These are phyloP conservation scores for Tetheella fluctuosa DNA, from an alignment of 2,888 invertebrate species.

Conservation along the genomic window DNA sequence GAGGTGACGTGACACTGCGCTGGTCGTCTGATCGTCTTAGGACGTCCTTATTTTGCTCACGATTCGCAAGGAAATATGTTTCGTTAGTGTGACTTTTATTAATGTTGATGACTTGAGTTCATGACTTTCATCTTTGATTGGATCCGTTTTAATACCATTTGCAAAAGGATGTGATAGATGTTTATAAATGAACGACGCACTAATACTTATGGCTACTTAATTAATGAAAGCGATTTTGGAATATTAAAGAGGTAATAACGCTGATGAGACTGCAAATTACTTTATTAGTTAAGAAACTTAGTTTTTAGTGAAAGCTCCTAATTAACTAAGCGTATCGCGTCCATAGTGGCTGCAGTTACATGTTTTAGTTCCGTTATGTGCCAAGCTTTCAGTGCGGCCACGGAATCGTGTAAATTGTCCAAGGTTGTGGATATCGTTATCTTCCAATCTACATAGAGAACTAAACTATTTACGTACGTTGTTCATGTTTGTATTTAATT, in stretches of 20 bases:
- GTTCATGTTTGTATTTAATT: background rate
- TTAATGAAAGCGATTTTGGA: constrained; percentile 7
- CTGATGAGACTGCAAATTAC: constrained; percentile 2
- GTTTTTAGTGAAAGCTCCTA: constrained; percentile 16
- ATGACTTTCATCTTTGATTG: constrained; percentile 24
- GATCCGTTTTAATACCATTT: background rate
- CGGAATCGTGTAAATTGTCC: constrained; percentile 41
- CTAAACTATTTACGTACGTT: background rate
- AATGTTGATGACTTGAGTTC: constrained; percentile 24
- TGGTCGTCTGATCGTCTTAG: constrained; percentile 48
- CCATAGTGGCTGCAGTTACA: constrained; percentile 19
- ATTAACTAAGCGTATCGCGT: constrained; percentile 15
- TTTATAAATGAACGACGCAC: background rate
- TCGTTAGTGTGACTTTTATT: constrained; percentile 42
- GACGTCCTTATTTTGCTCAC: constrained; percentile 62
- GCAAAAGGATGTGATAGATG: constrained; percentile 2
- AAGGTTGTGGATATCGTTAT: constrained; percentile 22
- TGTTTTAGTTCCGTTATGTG: constrained; percentile 34
- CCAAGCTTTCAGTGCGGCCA: constrained; percentile 32
- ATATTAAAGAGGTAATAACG: background rate
- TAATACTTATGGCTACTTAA: background rate
- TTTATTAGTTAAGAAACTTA: constrained; percentile 12
- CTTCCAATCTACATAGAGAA: background rate
- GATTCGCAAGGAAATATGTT: constrained; percentile 40
- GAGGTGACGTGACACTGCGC: constrained; percentile 54